Evolutionary conservation across 2,113 vertebrate genomes (phyloP), one percentile per base, ranked within the genome.

Genomic region (Paraplagusia blochii): DNA sequence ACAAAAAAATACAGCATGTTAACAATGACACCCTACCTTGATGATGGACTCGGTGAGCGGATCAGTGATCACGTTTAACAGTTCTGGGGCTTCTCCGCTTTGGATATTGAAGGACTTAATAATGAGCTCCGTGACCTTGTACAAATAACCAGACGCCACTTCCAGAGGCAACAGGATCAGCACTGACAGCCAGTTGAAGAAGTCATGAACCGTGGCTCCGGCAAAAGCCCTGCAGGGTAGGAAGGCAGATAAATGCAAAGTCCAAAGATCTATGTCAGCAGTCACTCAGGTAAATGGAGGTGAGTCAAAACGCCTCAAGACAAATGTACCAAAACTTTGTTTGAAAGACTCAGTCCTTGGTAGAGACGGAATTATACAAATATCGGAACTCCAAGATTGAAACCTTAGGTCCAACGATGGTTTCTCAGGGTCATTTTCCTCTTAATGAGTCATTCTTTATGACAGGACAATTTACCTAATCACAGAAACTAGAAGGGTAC

Each of bases 131-230:
- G 95, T 94, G 55, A 97, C 80, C 9, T 15, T 9, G 56, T 83
- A 96, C 77, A 99, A 82, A 83, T 96, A 98, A 9, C 92, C 88
- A 18, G 90, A 79, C 55, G 87, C 82, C 0, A 90, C 86, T 82
- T 99, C 96, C 69, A 98, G 16, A 0, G 96, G 96, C 79, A 98
- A 42, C 9, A 98, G 86, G 0, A 93, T 90, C 45, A 98, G 69
- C 44, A 98, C 96, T 0, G 96, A 96, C 0, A 99, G 91, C 94
- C 95, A 99, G 88, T 98, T 99, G 75, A 99, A 99, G 86, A 97
- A 99, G 82, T 98, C 95, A 0, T 98, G 96, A 16, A 99, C 92
- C 0, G 95, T 98, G 54, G 96, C 96, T 1, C 93, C 96, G 0
- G 95, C 96, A 81, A 99, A 98, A 12, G 96, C 96, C 83, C 95